Base-by-base conservation (phyloP, 2,888 invertebrate genomes). In the Meiosimyza decipiens region DNA sequence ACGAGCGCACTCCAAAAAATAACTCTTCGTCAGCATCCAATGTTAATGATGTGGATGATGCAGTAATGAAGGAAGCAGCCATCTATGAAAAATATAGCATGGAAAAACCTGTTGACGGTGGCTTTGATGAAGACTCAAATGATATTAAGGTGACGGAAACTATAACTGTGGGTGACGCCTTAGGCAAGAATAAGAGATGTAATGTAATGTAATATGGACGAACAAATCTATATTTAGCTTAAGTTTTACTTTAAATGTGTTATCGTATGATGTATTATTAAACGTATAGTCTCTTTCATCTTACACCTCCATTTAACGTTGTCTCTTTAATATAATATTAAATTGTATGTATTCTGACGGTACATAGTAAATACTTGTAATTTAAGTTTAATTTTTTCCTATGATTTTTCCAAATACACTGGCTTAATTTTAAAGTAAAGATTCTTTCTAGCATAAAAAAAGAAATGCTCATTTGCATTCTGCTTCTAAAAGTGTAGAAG, bases 1-100 rank as follows among this genome's bases (percentile, higher is more conserved):
- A 79, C 18, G 82, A 83, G 62, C 79, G 60, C 3, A 71, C 79
- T 22, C 80, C 77, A 18, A 63, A 77, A 22, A 84, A 84, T 40
- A 73, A 73, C n/a, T 68, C 57, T 18, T 67, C 67, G 68, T 63
- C n/a, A 73, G 62, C 47, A 66, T 67, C 22, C 5, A 33, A 69
- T 11, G 71, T 62, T 15, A 73, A 54, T 16, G 51, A 71, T 16
- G 66, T 69, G 18, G 69, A 71, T 49, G 71, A 62, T 13, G 57
- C 52, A 12, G 62, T 13, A 12, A 74, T 12, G 69, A 74, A 22
- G 77, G 73, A 64, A 75, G 63, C 50, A 77, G 77, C 51, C 60
- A 60, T 47, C 52, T 73, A 71, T 64, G 77, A 73, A 54, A 57
- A 75, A 16, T 62, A 47, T 47, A 12, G 64, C 59, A 55, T 69